Evolutionary conservation across 64 coral and sea anemone genomes (phyloP).

Genomic region (Trachythela sp.): DNA sequence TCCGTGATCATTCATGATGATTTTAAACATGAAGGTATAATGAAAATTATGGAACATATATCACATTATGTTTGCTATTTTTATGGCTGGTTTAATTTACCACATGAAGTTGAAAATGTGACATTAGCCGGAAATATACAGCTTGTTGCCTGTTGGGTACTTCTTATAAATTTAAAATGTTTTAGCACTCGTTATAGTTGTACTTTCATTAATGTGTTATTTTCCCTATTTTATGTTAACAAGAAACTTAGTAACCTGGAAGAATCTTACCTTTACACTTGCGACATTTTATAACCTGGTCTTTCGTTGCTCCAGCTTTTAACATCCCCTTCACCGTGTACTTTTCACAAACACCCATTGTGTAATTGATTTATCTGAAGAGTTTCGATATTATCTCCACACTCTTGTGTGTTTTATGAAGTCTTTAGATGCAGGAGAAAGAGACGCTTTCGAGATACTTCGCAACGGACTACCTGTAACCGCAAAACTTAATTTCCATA

Average conservation of each 20-base stretch:
- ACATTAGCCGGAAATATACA: too few species aligned
- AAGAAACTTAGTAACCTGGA: not conserved
- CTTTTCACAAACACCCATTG: conserved; percentile 16
- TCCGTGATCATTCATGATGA: too few species aligned
- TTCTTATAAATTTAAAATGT: too few species aligned
- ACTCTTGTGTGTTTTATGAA: not conserved
- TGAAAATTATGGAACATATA: too few species aligned
- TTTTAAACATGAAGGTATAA: too few species aligned
- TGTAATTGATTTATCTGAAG: not conserved
- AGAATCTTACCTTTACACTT: conserved; percentile 1
- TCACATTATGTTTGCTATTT: too few species aligned
- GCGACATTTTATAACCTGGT: conserved; percentile 16
- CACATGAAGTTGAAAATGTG: too few species aligned
- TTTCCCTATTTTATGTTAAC: not conserved
- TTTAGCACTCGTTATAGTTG: too few species aligned
- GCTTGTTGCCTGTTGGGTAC: too few species aligned
- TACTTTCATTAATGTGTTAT: too few species aligned
- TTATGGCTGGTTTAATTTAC: too few species aligned
- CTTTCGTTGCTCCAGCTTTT: conserved; percentile 20
- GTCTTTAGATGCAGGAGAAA: not conserved
- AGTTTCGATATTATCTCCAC: not conserved
- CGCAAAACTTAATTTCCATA: conserved; percentile 17
- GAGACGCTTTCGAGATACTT: not conserved
- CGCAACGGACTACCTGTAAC: not conserved
- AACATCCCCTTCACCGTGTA: not conserved